Base-by-base conservation (phyloP, 1,140 invertebrate species). In the Melanaphis sacchari region DNA sequence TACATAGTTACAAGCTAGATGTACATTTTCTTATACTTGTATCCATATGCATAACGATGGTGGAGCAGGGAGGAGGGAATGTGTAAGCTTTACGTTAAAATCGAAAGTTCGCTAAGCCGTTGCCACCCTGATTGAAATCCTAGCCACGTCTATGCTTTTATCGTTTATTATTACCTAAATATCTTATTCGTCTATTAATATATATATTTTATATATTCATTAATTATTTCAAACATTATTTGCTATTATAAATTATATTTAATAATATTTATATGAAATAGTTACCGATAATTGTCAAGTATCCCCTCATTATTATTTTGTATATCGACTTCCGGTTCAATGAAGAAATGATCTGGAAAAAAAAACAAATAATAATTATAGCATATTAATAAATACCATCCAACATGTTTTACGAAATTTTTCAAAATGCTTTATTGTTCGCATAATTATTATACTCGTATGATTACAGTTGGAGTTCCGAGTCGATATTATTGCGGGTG, bases 281-380 rank as follows among this genome's bases (percentile, higher is more conserved):
- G 1, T 93, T 66, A 90, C 85, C 85, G 2, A 93, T 66, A 22
- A 93, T 89, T 43, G 49, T 76, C 66, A 89, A 24, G 36, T 49
- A 85, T 93, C 91, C 91, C n/a, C 91, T 93, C 91, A 93, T 93
- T 11, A 21, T 85, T 49, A 81, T 38, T 91, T 31, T 8, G 46
- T 40, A 9, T 40, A 40, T 40, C 40, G 8, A 81, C 38, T 91
- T 91, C 26, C 54, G 90, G 38, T 76, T 76, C 21, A 22, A 41
- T 24, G 22, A 36, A 54, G 3, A 91, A 66, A 91, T 84, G 18
- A 2, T 93, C 43, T 84, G 46, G n/a, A 93, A 93, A 31, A 43
- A 91, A 91, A 76, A 85, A 21, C 46, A 24, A n/a, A 85, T 41
- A 15, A 31, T 7, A 36, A 81, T 38, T 21, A 38, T 38, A 22